phyloP scores from a whole-genome alignment of 2,797 vertebrate species.

The Chaunax sp. region DNA sequence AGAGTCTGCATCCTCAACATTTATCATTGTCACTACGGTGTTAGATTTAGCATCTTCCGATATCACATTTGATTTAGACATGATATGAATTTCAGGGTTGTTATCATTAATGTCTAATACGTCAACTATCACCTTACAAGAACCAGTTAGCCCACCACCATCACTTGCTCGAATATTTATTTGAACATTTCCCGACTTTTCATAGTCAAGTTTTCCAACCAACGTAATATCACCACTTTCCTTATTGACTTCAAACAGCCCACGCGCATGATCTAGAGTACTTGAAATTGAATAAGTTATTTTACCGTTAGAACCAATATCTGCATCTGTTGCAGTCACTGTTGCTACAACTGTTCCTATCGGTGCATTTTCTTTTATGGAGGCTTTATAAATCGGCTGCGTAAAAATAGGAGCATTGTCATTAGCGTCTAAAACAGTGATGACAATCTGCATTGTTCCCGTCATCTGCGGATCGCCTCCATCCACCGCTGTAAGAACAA shows the following conservation, averaged over 20 bases:
- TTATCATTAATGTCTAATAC: slow-evolving; percentile 85
- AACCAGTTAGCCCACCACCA: slow-evolving; percentile 64
- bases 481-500: neutral
- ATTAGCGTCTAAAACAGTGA: neutral
- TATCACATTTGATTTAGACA: slow-evolving; percentile 65
- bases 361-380: neutral
- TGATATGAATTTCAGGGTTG: slow-evolving; percentile 74
- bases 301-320: neutral
- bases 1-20: slow-evolving; percentile 77
- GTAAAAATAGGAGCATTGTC: neutral
- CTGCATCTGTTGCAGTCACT: neutral
- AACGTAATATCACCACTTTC: slow-evolving; percentile 35
- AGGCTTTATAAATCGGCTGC: neutral
- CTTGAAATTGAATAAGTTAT: neutral
- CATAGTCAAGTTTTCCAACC: slow-evolving; percentile 48
- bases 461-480: slow-evolving; percentile 46
- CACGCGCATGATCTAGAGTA: neutral
- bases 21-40: slow-evolving; percentile 72
- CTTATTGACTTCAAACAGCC: slow-evolving; percentile 34
- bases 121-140: slow-evolving; percentile 76
- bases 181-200: slow-evolving; percentile 62
- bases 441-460: slow-evolving; percentile 55
- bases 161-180: slow-evolving; percentile 78
- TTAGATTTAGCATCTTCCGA: slow-evolving; percentile 54
- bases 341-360: neutral